phyloP scores from a whole-genome alignment of 2,888 invertebrate genomes.

The Tillus elongatus region DNA sequence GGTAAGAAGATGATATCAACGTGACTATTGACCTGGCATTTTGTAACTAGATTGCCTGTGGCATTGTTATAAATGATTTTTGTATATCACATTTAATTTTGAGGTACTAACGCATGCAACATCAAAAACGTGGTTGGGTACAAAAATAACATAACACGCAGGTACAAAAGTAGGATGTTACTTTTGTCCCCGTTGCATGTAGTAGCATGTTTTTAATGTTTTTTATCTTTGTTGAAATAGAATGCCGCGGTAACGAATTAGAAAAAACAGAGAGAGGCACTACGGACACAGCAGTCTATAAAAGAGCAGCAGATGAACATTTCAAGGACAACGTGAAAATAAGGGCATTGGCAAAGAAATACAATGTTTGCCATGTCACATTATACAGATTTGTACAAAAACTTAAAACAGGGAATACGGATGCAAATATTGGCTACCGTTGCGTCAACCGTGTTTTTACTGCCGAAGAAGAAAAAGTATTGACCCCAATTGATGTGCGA shows the following conservation, averaged over 20 bases:
- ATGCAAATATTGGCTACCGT: slow-evolving; percentile 10
- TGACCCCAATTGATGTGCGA: slow-evolving; percentile 8
- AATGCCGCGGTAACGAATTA: slow-evolving; percentile 8
- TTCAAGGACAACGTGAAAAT: slow-evolving; percentile 9
- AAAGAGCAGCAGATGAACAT: slow-evolving; percentile 9
- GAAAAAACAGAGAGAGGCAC: slow-evolving; percentile 2
- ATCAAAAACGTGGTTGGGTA: slow-evolving; percentile 9
- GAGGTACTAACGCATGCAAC: too few relatives aligned
- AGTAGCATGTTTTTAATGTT: not conserved
- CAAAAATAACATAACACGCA: slow-evolving; percentile 14
- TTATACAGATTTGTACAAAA: slow-evolving; percentile 13
- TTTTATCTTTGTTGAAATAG: slow-evolving; percentile 4
- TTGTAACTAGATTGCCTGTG: too few relatives aligned
- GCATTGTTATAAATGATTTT: too few relatives aligned
- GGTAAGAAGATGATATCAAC: not conserved
- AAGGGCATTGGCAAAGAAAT: slow-evolving; percentile 13
- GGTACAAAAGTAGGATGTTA: slow-evolving; percentile 11
- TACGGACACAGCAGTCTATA: slow-evolving; percentile 7
- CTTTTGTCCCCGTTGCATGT: slow-evolving; percentile 7
- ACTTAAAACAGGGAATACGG: slow-evolving; percentile 11
- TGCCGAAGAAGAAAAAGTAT: slow-evolving; percentile 10
- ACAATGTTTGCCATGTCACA: slow-evolving; percentile 15
- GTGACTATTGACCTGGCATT: not conserved
- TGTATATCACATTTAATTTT: too few relatives aligned
- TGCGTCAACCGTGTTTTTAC: slow-evolving; percentile 13